phyloP scores from a whole-genome alignment of 2,888 invertebrate species.

The Drosophila buzzatii region DNA sequence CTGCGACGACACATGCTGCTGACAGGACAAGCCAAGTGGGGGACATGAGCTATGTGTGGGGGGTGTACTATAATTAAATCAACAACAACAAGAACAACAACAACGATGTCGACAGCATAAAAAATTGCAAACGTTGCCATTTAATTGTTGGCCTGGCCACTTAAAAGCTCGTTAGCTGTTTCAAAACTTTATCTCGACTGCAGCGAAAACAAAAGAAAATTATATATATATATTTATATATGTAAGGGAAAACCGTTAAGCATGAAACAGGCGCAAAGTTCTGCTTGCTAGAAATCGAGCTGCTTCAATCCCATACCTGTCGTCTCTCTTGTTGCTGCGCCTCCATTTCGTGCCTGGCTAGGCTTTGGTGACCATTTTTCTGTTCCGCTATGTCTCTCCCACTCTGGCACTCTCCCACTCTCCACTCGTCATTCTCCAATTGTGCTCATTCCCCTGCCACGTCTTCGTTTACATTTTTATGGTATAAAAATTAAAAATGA shows the following conservation, averaged over 20 bases:
- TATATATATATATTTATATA: slow-evolving; percentile 15
- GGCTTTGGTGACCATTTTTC: slow-evolving; percentile 62
- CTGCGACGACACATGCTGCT: slow-evolving; percentile 37
- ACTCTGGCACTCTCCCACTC: not conserved
- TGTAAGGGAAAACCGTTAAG: slow-evolving; percentile 44
- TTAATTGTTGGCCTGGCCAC: slow-evolving; percentile 53
- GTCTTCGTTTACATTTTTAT: slow-evolving; percentile 82
- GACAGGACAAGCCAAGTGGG: slow-evolving; percentile 41
- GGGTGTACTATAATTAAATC: slow-evolving; percentile 31
- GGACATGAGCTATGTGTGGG: not conserved
- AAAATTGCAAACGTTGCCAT: slow-evolving; percentile 41
- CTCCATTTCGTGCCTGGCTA: slow-evolving; percentile 58
- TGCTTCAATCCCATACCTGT: not conserved
- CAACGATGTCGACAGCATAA: slow-evolving; percentile 10
- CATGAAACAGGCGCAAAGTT: slow-evolving; percentile 51
- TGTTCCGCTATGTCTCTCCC: not conserved
- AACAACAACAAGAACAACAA: slow-evolving; percentile 6
- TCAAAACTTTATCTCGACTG: slow-evolving; percentile 31
- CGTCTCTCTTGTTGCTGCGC: slow-evolving; percentile 2
- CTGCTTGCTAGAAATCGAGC: slow-evolving; percentile 6
- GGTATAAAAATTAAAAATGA: slow-evolving; percentile 80
- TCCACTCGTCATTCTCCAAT: not conserved
- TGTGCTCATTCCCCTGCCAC: slow-evolving; percentile 29
- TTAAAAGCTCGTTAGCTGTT: slow-evolving; percentile 55
- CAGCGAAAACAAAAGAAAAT: slow-evolving; percentile 9